Conservation (phyloP, 2,888 invertebrate species). For the Drosophila pseudotalamancana region DNA sequence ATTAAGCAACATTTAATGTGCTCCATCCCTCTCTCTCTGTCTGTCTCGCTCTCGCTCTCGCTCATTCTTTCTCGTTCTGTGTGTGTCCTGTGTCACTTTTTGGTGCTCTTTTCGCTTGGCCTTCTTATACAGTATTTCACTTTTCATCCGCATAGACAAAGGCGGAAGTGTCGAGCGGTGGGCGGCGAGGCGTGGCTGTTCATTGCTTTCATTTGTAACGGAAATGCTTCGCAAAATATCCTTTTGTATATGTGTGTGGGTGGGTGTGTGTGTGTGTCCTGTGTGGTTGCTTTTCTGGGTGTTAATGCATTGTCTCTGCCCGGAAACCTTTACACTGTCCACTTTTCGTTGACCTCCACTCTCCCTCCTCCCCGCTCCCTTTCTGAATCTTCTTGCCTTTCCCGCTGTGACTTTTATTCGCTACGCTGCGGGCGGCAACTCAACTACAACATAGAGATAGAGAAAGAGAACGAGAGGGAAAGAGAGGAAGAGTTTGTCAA, state of each 20-base stretch:
- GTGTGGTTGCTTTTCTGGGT: slow-evolving; percentile 44
- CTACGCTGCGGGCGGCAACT: slow-evolving; percentile 23
- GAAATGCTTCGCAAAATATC: slow-evolving; percentile 78
- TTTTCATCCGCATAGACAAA: slow-evolving; percentile 60
- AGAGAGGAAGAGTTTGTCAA: not conserved
- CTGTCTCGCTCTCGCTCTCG: not conserved
- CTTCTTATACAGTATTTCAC: slow-evolving; percentile 8
- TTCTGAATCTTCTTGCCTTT: too few species aligned
- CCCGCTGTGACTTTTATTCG: slow-evolving; percentile 71
- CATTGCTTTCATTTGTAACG: slow-evolving; percentile 78
- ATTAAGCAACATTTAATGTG: slow-evolving; percentile 73
- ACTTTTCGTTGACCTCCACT: slow-evolving; percentile 21
- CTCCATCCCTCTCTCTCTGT: not conserved
- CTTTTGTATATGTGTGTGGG: slow-evolving; percentile 37
- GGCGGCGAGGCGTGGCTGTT: slow-evolving; percentile 29
- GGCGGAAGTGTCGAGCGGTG: slow-evolving; percentile 68
- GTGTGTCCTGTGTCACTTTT: slow-evolving; percentile 30
- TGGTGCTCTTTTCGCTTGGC: slow-evolving; percentile 9
- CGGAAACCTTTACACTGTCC: slow-evolving; percentile 71
- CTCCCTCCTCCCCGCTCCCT: too few species aligned
- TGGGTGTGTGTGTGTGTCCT: slow-evolving; percentile 15
- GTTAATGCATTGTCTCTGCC: slow-evolving; percentile 70
- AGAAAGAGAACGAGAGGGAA: not conserved
- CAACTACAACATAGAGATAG: not conserved
- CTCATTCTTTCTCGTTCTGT: not conserved